Evolutionary conservation across 2,113 vertebrate genomes (phyloP).

Genomic region (Dasyurus viverrinus): DNA sequence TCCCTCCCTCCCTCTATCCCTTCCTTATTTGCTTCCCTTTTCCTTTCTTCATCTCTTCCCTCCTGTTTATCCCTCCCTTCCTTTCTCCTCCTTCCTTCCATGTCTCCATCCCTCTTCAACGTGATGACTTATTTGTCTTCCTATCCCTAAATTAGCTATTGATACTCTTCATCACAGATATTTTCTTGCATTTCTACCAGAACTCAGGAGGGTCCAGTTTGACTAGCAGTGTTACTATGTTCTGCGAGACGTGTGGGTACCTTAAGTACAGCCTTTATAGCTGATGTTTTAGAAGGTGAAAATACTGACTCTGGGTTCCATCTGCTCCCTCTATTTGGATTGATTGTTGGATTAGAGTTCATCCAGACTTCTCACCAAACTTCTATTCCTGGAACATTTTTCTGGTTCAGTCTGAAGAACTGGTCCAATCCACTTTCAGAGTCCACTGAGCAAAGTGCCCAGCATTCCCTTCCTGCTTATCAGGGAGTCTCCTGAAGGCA

Average conservation of each 20-base stretch:
- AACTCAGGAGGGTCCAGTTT: not conserved
- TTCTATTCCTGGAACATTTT: too few relatives aligned
- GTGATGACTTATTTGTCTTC: not conserved
- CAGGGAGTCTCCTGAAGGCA: too few relatives aligned
- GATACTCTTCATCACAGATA: not conserved
- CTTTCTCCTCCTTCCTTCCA: not conserved
- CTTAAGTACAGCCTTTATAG: not conserved
- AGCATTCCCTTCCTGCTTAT: too few relatives aligned
- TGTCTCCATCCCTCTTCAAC: not conserved
- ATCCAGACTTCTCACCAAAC: too few relatives aligned
- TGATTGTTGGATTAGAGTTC: not conserved
- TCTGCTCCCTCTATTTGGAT: not conserved
- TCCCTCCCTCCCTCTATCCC: too few relatives aligned
- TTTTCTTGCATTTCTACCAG: not conserved
- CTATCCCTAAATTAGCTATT: not conserved
- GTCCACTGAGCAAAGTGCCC: too few relatives aligned
- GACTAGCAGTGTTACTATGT: not conserved
- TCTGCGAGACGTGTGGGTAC: not conserved
- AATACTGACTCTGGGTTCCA: not conserved
- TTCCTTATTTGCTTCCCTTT: not conserved
- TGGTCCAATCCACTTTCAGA: too few relatives aligned
- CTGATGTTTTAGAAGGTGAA: not conserved
- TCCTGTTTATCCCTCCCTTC: too few relatives aligned
- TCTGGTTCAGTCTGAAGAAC: too few relatives aligned
- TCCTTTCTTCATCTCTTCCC: not conserved